phyloP scores from a whole-genome alignment of 2,888 invertebrate genomes.

The Dascillus cervinus region DNA sequence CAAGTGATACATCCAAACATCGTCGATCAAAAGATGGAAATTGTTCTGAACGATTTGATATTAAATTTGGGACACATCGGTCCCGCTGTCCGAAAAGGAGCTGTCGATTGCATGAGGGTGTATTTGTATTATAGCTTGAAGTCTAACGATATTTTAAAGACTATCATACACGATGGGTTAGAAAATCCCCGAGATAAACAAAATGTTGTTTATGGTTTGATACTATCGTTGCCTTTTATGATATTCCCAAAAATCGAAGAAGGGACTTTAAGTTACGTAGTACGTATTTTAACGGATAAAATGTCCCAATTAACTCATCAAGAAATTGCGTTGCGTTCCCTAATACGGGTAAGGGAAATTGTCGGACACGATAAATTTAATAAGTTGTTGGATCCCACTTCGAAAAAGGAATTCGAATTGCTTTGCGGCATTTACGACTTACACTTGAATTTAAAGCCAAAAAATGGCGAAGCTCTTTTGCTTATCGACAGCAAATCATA shows the following conservation, averaged over 20 bases:
- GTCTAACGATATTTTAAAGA: conserved; percentile 58
- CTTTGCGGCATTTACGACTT: conserved; percentile 54
- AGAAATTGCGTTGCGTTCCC: conserved; percentile 59
- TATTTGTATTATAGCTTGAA: conserved; percentile 63
- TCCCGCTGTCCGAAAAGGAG: conserved; percentile 73
- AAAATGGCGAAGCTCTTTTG: conserved; percentile 10
- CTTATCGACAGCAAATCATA: conserved; percentile 10
- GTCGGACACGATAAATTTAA: conserved; percentile 58
- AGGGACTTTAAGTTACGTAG: conserved; percentile 38
- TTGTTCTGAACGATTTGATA: conserved; percentile 59
- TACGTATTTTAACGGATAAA: conserved; percentile 40
- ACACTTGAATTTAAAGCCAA: conserved; percentile 15
- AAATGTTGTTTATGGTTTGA: conserved; percentile 56
- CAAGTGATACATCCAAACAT: conserved; percentile 59
- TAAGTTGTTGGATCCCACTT: conserved; percentile 36
- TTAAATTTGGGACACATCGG: conserved; percentile 73
- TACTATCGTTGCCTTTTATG: conserved; percentile 57
- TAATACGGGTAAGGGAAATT: conserved; percentile 61
- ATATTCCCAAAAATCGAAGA: conserved; percentile 49
- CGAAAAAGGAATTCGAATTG: conserved; percentile 50
- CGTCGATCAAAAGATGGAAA: conserved; percentile 59
- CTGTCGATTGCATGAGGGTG: conserved; percentile 65
- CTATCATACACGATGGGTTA: conserved; percentile 58
- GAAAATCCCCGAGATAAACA: conserved; percentile 51
- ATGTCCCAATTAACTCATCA: conserved; percentile 46